phyloP scores from a whole-genome alignment of 1,140 invertebrate genomes.

The Stenopsyche tienmushanensis region DNA sequence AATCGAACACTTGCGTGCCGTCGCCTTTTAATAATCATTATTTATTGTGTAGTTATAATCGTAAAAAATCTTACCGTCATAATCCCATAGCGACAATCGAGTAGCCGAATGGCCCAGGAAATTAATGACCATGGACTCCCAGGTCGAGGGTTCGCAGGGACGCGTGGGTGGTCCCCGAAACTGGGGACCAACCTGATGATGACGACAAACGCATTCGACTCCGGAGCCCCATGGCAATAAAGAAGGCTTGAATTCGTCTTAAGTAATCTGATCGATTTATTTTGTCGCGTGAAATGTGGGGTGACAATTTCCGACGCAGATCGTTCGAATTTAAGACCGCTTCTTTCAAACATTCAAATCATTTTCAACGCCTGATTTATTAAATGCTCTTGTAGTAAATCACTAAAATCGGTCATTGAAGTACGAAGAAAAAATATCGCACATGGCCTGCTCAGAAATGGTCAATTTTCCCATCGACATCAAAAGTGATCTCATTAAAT shows the following conservation, averaged over 20 bases:
- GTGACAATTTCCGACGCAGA: not conserved
- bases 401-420: too few relatives aligned
- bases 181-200: slow-evolving; percentile 9
- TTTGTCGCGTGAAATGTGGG: not conserved
- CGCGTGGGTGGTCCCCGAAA: slow-evolving; percentile 26
- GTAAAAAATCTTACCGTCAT: slow-evolving; percentile 25
- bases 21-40: slow-evolving; percentile 15
- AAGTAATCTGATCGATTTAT: slow-evolving; percentile 38
- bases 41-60: slow-evolving; percentile 23
- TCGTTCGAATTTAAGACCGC: not conserved
- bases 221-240: not conserved
- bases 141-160: slow-evolving; percentile 16
- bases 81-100: slow-evolving; percentile 30
- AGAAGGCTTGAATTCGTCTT: slow-evolving; percentile 33
- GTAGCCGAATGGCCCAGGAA: slow-evolving; percentile 24
- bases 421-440: too few relatives aligned
- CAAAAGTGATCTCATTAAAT: too few relatives aligned
- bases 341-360: not conserved
- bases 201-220: slow-evolving; percentile 3
- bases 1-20: slow-evolving; percentile 12
- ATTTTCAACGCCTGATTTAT: not conserved
- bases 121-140: slow-evolving; percentile 27
- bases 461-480: too few relatives aligned
- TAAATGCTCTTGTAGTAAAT: too few relatives aligned
- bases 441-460: too few relatives aligned